These are phyloP conservation scores for Oxyteleia sp. DNA, from an alignment of 2,888 invertebrate genomes.

Conservation along the genomic window DNA sequence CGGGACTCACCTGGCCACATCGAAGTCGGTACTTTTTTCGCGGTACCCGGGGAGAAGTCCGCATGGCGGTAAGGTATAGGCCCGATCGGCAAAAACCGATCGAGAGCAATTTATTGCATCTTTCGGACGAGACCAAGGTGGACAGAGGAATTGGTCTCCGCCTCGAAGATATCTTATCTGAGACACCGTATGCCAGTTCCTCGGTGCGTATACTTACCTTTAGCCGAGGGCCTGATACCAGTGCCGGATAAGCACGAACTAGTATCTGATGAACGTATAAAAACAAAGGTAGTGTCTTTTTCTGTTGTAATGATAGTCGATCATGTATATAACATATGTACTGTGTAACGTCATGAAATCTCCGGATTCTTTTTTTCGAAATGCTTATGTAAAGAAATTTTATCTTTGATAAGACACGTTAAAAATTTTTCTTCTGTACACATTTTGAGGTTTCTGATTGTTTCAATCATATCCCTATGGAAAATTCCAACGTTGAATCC, in stretches of 20 bases:
- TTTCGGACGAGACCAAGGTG: too few species aligned
- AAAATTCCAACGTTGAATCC: too few species aligned
- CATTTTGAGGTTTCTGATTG: neutral
- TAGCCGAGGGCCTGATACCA: slow-evolving; percentile 84
- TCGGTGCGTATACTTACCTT: slow-evolving; percentile 81
- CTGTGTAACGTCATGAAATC: slow-evolving; percentile 57
- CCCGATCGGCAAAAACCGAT: too few species aligned
- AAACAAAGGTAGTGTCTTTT: slow-evolving; percentile 82
- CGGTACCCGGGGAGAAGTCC: too few species aligned
- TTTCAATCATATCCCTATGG: too few species aligned
- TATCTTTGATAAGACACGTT: slow-evolving; percentile 32
- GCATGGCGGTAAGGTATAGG: too few species aligned
- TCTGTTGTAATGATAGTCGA: slow-evolving; percentile 81
- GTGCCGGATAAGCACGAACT: slow-evolving; percentile 82
- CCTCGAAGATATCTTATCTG: slow-evolving; percentile 85
- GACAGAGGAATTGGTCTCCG: slow-evolving; percentile 85
- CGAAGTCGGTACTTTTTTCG: slow-evolving; percentile 66
- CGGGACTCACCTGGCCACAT: slow-evolving; percentile 53
- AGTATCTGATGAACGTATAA: slow-evolving; percentile 85
- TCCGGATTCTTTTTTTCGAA: slow-evolving; percentile 18
- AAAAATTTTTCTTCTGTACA: slow-evolving; percentile 37
- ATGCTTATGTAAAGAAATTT: slow-evolving; percentile 43
- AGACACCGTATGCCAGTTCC: slow-evolving; percentile 79
- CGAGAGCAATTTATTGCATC: too few species aligned
- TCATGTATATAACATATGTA: slow-evolving; percentile 76